Conservation (phyloP, 2,797 vertebrate species). For the Oreonectes daqikongensis region DNA sequence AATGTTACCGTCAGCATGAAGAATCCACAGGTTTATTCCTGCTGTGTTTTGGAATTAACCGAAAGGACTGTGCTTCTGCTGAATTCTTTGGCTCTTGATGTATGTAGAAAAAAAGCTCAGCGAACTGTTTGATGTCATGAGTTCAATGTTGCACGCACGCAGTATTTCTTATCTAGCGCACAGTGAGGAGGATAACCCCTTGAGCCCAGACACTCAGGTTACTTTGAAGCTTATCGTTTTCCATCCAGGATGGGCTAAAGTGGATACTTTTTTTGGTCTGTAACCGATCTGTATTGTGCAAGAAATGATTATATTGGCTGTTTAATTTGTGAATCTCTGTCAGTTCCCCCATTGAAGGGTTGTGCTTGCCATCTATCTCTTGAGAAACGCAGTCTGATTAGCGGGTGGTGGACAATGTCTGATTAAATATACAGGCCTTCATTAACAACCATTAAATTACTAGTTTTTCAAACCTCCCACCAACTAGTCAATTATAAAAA, state of each 20-base stretch:
- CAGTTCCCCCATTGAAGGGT: neutral
- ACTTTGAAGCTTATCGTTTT: neutral
- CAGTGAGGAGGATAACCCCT: neutral
- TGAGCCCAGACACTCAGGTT: neutral
- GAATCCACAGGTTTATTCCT: neutral
- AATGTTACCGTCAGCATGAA: neutral
- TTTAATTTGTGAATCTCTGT: neutral
- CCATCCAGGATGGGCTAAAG: neutral
- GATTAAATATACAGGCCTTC: neutral
- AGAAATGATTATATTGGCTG: neutral
- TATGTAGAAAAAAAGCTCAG: neutral
- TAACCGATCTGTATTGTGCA: neutral
- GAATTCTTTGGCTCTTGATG: neutral
- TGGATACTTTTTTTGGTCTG: neutral
- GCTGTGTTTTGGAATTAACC: neutral
- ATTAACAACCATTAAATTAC: neutral
- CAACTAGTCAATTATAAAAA: neutral
- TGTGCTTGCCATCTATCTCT: neutral
- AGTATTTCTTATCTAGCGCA: neutral
- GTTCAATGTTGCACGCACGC: neutral
- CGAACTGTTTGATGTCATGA: neutral
- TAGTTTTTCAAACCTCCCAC: neutral
- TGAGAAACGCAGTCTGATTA: neutral
- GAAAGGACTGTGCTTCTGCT: neutral
- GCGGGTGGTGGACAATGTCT: neutral